Conservation (phyloP, 2,113 vertebrate genomes). For the Mus spicilegus region DNA sequence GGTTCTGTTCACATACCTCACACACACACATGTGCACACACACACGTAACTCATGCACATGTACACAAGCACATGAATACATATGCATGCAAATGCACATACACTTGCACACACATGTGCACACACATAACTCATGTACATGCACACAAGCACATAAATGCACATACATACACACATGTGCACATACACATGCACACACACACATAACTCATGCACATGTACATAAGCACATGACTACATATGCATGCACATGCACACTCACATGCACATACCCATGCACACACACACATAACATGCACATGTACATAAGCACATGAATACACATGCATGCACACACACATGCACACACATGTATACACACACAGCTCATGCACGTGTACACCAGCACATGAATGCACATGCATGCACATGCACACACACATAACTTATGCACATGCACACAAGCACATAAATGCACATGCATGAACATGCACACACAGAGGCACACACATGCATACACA, state of each 20-base stretch:
- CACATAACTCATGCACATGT: too few species aligned
- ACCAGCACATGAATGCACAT: too few species aligned
- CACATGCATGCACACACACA: background rate
- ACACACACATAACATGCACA: background rate
- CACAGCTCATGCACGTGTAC: too few species aligned
- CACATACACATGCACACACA: too few species aligned
- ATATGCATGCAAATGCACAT: background rate
- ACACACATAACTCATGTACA: background rate
- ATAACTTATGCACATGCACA: background rate
- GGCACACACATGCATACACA: background rate
- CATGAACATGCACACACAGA: too few species aligned
- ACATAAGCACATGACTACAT: too few species aligned
- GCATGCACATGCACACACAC: background rate
- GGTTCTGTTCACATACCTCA: background rate
- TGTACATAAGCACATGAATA: too few species aligned
- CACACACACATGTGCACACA: background rate
- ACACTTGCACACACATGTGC: accelerated
- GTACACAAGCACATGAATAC: too few species aligned
- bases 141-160: too few species aligned
- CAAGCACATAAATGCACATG: too few species aligned
- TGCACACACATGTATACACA: background rate
- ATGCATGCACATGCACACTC: background rate
- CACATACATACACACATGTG: too few species aligned
- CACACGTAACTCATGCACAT: background rate
- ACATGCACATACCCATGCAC: accelerated